Percentiles rank a stretch among this genome's conserved stretches.
These are phyloP conservation scores for Archips xylosteana DNA, from an alignment of 2,888 invertebrate genomes.

Conservation along the genomic window DNA sequence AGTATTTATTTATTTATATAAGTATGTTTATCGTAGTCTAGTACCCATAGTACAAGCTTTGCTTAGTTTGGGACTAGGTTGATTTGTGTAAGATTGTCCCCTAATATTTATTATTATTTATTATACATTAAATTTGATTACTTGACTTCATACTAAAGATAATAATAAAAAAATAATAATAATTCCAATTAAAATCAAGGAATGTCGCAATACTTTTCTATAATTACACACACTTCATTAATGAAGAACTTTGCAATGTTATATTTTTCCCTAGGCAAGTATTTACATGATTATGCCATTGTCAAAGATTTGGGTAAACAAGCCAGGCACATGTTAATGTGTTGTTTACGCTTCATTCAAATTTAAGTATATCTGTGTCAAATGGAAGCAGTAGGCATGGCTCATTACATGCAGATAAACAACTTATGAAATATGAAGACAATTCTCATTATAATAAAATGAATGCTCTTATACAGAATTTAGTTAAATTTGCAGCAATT, in stretches of 20 bases:
- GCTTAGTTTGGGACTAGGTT: too few relatives aligned
- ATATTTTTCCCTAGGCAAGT: not conserved
- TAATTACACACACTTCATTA: too few relatives aligned
- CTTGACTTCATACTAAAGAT: too few relatives aligned
- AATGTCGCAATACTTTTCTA: too few relatives aligned
- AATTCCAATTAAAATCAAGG: too few relatives aligned
- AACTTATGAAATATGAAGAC: slow-evolving; percentile 24
- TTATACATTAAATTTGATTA: too few relatives aligned
- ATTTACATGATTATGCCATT: slow-evolving; percentile 10
- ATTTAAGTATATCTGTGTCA: slow-evolving; percentile 53
- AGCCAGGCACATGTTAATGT: slow-evolving; percentile 32
- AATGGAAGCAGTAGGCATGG: slow-evolving; percentile 46
- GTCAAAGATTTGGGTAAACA: slow-evolving; percentile 16
- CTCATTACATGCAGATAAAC: slow-evolving; percentile 33
- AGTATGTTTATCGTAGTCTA: too few relatives aligned
- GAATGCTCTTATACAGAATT: not conserved
- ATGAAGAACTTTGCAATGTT: not conserved
- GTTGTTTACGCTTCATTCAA: slow-evolving; percentile 51
- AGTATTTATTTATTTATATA: too few relatives aligned
- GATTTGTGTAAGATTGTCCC: too few relatives aligned
- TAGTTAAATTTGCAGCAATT: not conserved
- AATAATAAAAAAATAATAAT: too few relatives aligned
- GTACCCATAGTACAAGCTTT: too few relatives aligned
- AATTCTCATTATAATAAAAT: not conserved
- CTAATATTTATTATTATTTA: too few relatives aligned